These are phyloP conservation scores for Erebia palarica DNA, from an alignment of 2,888 invertebrate species.

Conservation along the genomic window DNA sequence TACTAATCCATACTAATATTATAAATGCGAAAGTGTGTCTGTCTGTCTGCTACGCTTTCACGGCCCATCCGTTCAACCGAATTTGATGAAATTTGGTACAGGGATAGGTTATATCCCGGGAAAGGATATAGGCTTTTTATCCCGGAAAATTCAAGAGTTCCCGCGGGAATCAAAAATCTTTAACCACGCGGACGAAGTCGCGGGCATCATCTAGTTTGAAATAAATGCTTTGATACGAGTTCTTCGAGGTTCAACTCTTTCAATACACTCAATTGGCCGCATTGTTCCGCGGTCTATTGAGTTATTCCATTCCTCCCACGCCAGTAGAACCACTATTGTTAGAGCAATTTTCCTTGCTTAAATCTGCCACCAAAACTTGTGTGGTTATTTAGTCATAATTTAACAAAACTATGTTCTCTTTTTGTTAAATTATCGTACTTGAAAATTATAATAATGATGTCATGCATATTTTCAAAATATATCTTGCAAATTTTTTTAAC, in stretches of 20 bases:
- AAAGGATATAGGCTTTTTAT: too few species aligned
- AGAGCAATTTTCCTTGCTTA: slow-evolving; percentile 13
- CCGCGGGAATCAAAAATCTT: too few species aligned
- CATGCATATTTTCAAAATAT: background rate
- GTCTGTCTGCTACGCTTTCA: too few species aligned
- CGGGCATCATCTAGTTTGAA: too few species aligned
- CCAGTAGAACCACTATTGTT: slow-evolving; percentile 16
- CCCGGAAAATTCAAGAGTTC: too few species aligned
- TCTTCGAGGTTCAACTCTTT: slow-evolving; percentile 4
- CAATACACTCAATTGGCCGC: slow-evolving; percentile 8
- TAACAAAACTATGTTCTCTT: too few species aligned
- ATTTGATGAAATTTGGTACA: too few species aligned
- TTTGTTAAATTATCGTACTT: background rate
- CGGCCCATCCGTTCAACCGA: too few species aligned
- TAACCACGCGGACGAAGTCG: too few species aligned
- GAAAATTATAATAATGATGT: background rate
- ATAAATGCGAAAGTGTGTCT: too few species aligned
- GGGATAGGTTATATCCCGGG: too few species aligned
- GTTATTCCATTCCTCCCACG: slow-evolving; percentile 4
- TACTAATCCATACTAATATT: too few species aligned
- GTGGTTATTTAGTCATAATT: slow-evolving; percentile 2
- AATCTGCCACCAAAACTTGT: slow-evolving; percentile 3
- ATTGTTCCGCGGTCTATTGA: slow-evolving; percentile 17
- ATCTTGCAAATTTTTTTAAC: background rate
- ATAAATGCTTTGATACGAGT: background rate